A percentile compares a stretch with the other conserved stretches of the same genome.
Evolutionary conservation across 2,113 vertebrate species (phyloP).

Genomic region (Sinosuthora webbiana): DNA sequence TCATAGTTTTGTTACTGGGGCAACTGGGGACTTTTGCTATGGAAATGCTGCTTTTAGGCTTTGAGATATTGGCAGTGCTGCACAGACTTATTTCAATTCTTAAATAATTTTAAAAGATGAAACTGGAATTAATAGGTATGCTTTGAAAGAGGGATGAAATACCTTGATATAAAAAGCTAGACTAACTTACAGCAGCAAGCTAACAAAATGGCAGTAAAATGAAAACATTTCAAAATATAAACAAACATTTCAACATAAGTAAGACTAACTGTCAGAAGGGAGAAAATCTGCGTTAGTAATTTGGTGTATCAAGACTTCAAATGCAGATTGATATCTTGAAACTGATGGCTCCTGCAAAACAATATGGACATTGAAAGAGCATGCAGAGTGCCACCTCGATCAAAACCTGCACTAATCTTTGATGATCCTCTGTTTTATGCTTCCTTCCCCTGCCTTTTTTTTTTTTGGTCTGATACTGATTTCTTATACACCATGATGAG

Average conservation of each 20-base stretch:
- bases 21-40: neutral
- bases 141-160: neutral
- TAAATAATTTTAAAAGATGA: neutral
- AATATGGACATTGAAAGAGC: neutral
- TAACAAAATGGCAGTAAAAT: neutral
- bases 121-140: neutral
- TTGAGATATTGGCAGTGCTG: neutral
- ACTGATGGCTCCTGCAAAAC: neutral
- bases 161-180: neutral
- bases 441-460: neutral
- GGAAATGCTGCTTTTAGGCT: neutral
- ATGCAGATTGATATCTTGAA: neutral
- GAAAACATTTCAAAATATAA: too few relatives aligned
- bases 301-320: neutral
- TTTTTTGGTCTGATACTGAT: neutral
- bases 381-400: neutral
- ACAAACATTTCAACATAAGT: neutral
- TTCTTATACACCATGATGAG: neutral
- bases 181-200: neutral
- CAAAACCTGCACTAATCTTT: neutral
- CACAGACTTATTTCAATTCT: neutral
- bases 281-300: neutral
- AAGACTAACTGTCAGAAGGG: neutral
- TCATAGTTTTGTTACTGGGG: constrained; percentile 14
- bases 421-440: neutral